Evolutionary conservation across 2,113 vertebrate species (phyloP).

Genomic region (Danionella cerebrum): DNA sequence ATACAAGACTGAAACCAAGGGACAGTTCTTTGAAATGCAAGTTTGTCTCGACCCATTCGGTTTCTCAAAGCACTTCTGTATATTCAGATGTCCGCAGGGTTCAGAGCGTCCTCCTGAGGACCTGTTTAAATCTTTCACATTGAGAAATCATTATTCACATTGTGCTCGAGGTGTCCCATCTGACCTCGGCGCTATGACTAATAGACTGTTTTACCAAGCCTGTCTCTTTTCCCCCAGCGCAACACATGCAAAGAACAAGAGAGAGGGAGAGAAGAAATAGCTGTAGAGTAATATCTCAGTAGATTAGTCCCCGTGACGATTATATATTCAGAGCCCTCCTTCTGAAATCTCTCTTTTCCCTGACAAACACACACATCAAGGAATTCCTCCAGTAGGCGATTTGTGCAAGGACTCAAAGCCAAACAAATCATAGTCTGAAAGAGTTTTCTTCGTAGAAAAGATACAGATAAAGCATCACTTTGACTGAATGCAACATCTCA

Average conservation of each 20-base stretch:
- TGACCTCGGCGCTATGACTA: conserved; percentile 9
- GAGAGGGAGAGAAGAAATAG: neutral
- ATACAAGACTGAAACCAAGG: neutral
- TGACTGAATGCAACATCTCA: too few species aligned
- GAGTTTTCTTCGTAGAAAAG: too few species aligned
- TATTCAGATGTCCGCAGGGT: neutral
- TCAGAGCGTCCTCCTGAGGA: neutral
- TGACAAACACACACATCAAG: neutral
- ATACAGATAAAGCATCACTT: too few species aligned
- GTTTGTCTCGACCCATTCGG: neutral
- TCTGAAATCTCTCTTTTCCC: neutral
- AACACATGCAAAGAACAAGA: neutral
- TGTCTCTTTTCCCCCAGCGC: neutral
- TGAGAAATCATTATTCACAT: conserved; percentile 22
- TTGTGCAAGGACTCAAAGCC: too few species aligned
- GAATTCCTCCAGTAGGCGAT: neutral
- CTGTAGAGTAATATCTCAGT: neutral
- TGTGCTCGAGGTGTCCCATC: neutral
- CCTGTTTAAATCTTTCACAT: conserved; percentile 6
- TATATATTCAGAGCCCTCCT: neutral
- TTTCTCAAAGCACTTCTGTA: too few species aligned
- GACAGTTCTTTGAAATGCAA: neutral
- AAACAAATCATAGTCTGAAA: too few species aligned
- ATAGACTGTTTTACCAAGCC: conserved; percentile 9
- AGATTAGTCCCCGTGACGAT: conserved; percentile 1